phyloP scores from a whole-genome alignment of 2,888 invertebrate species.

The Deilephila elpenor region DNA sequence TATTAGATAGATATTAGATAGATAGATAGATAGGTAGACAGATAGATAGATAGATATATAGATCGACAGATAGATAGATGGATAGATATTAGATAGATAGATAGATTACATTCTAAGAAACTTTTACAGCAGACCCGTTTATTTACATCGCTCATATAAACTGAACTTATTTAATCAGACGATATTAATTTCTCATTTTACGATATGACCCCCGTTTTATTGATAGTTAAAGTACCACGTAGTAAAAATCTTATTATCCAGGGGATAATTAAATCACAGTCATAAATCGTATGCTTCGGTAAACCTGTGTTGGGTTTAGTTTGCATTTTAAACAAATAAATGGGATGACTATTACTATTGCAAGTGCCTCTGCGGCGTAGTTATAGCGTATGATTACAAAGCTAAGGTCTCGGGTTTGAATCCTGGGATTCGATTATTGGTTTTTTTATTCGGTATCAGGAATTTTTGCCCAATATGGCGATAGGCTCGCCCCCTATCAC shows the following conservation, averaged over 20 bases:
- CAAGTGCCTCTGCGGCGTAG: too few relatives aligned
- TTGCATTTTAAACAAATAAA: not conserved
- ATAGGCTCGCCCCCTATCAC: not conserved
- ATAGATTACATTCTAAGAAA: too few relatives aligned
- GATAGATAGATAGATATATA: too few relatives aligned
- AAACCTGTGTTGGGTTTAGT: not conserved
- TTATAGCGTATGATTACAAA: too few relatives aligned
- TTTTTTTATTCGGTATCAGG: not conserved
- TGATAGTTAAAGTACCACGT: slow-evolving; percentile 27
- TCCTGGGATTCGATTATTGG: not conserved
- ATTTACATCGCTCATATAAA: not conserved
- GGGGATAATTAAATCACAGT: slow-evolving; percentile 44
- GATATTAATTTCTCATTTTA: slow-evolving; percentile 10
- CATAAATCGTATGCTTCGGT: slow-evolving; percentile 38
- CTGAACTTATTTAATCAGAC: slow-evolving; percentile 2
- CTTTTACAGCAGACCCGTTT: too few relatives aligned
- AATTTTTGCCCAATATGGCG: not conserved
- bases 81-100: too few relatives aligned
- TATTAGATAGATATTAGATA: too few relatives aligned
- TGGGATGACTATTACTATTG: not conserved
- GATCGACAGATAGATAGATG: too few relatives aligned
- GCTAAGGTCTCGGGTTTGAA: too few relatives aligned
- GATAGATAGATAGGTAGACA: too few relatives aligned
- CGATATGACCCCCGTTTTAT: slow-evolving; percentile 10
- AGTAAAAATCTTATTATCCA: slow-evolving; percentile 47